Evolutionary conservation across 92 coral and sea anemone genomes (phyloP), one percentile per base, ranked within the genome.

Genomic region (Actinostola sp.): DNA sequence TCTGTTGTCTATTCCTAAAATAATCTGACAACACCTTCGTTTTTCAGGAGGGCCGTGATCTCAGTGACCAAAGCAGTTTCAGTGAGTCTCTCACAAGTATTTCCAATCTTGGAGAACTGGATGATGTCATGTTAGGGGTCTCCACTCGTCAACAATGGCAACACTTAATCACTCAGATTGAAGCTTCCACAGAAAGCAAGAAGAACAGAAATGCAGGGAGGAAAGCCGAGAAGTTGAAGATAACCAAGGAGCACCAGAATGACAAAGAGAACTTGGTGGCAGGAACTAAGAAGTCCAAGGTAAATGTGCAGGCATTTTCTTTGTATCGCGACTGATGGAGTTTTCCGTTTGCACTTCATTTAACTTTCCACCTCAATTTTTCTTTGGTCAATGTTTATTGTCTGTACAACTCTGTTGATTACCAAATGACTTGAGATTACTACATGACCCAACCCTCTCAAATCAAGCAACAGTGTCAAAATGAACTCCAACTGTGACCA

Each of bases 71-170:
- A 27, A 90, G 97, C 52, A 87, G 92, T 53, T 31, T 80, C 35
- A 90, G 92, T 58, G 97, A 84, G 70, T 90, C 97, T 28, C 11
- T 84, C 57, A 86, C 82, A 19, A 90, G 97, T 67, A 61, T 63
- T 20, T 69, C 81, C 42, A 79, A 88, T 66, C 54, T 95, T 69
- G 97, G 86, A 16, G 99, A 95, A 60, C 91, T 95, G 19, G 99
- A 95, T 63, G 99, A 95, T 29, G 88, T 95, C 20, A 63, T 89
- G 66, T 76, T 95, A 66, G 99, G 99, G 8, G 89, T 89, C 8
- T 92, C 99, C 5, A 95, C 99, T 13, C 75, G 99, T 15, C 92
- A 88, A 48, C 99, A 95, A 26, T 95, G 99, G 99, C 69, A 91
- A 48, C 97, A 93, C 23, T 88, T 95, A 10, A 92, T 95, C 73